Evolutionary conservation across 2,888 invertebrate species (phyloP).

Genomic region (Diaperis boleti): DNA sequence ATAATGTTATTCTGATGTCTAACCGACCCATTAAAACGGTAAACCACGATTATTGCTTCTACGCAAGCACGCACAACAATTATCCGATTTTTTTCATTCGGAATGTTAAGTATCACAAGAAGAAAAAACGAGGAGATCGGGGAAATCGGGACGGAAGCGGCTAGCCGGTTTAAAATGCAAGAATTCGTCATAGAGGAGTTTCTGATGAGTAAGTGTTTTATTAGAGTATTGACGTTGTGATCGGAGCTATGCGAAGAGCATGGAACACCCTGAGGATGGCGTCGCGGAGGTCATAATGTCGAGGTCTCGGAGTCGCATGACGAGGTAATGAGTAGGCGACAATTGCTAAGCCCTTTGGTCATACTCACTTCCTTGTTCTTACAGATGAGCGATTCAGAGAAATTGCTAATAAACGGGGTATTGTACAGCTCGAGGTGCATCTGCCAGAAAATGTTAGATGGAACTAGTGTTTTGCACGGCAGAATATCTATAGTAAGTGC

Average conservation of each 20-base stretch:
- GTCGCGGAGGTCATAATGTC: constrained; percentile 6
- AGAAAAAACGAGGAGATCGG: not conserved
- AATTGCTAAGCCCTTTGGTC: not conserved
- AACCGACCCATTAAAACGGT: constrained; percentile 17
- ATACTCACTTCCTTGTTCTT: not conserved
- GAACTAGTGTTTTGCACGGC: no score
- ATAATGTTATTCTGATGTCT: constrained; percentile 16
- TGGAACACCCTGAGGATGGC: constrained; percentile 7
- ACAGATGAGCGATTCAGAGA: not conserved
- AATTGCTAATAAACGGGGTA: not conserved
- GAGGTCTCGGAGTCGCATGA: constrained; percentile 1
- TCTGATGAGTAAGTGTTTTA: constrained; percentile 1
- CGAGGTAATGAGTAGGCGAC: constrained; percentile 8
- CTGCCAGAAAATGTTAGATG: no score
- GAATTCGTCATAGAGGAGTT: no score
- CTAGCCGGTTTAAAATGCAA: no score
- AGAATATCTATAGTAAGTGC: no score
- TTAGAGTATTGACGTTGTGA: constrained; percentile 9
- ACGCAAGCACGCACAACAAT: constrained; percentile 9
- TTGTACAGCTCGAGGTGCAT: no score
- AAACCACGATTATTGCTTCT: constrained; percentile 14
- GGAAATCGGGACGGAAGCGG: not conserved
- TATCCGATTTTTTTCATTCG: constrained; percentile 1
- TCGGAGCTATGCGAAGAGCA: not conserved
- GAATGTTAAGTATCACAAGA: constrained; percentile 4